Evolutionary conservation across 1,140 invertebrate genomes (phyloP).

Genomic region (Riptortus pedestris): DNA sequence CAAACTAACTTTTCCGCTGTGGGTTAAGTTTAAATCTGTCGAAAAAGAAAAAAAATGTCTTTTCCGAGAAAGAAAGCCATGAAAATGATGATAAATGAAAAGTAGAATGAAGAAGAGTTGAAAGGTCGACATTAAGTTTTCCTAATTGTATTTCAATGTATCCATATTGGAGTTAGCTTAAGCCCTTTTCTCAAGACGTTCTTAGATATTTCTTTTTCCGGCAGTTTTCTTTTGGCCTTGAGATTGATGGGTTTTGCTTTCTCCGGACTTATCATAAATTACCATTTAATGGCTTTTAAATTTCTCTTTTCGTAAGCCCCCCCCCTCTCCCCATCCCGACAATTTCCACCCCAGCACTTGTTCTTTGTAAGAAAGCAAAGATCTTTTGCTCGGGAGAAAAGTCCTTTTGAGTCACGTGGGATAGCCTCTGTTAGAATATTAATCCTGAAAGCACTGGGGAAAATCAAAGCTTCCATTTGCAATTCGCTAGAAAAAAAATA

Average conservation of each 20-base stretch:
- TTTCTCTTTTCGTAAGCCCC: not conserved
- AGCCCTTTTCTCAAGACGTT: not conserved
- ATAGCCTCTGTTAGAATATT: too few relatives aligned
- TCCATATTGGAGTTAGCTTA: not conserved
- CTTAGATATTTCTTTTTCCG: not conserved
- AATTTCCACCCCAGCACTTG: too few relatives aligned
- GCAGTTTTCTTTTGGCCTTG: not conserved
- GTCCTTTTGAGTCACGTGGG: too few relatives aligned
- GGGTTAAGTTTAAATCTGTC: not conserved
- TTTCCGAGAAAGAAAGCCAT: not conserved
- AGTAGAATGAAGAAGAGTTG: not conserved
- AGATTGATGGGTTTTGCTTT: slow-evolving; percentile 7
- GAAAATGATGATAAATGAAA: not conserved
- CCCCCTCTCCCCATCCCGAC: too few relatives aligned
- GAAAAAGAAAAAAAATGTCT: not conserved
- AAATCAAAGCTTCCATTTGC: too few relatives aligned
- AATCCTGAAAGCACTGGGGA: too few relatives aligned
- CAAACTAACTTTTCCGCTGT: not conserved
- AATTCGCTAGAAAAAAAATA: too few relatives aligned
- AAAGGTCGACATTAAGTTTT: slow-evolving; percentile 1
- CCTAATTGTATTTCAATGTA: slow-evolving; percentile 19
- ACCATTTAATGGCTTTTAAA: slow-evolving; percentile 19
- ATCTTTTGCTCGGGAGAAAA: too few relatives aligned
- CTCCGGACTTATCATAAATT: slow-evolving; percentile 19
- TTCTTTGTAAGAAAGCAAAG: too few relatives aligned